These are phyloP conservation scores for Mnemiopsis leidyi DNA, from an alignment of 37 sponge, comb jelly and placozoan species.

Conservation along the genomic window DNA sequence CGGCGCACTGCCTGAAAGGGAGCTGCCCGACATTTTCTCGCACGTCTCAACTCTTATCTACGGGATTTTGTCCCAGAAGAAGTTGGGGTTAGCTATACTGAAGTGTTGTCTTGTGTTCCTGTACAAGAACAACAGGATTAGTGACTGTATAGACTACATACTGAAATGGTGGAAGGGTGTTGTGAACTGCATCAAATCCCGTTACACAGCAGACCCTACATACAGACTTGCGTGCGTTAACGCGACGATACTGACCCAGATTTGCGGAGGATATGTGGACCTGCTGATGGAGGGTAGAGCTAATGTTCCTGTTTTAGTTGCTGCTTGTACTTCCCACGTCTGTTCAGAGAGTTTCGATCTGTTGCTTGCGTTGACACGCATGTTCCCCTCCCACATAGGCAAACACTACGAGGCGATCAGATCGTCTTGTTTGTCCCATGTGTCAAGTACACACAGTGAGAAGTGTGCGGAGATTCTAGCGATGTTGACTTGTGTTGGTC, in stretches of 20 bases:
- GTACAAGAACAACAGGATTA: not conserved
- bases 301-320: conserved; percentile 9
- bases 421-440: not conserved
- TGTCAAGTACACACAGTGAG: not conserved
- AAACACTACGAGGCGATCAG: not conserved
- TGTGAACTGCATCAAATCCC: conserved; percentile 37
- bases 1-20: not conserved
- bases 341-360: conserved; percentile 28
- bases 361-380: not conserved
- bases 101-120: not conserved
- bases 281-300: conserved; percentile 29
- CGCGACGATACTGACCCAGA: not conserved
- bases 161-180: conserved; percentile 59
- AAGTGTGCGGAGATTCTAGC: conserved; percentile 20
- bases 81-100: conserved; percentile 11
- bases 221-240: conserved; percentile 1
- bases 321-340: not conserved
- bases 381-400: not conserved
- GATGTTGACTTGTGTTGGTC: not conserved
- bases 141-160: not conserved
- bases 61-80: not conserved
- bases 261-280: not conserved
- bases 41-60: not conserved
- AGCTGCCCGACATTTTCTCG: not conserved
- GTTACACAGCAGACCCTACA: conserved; percentile 7